Conservation (phyloP, 1,140 invertebrate genomes). For the Cherax destructor region DNA sequence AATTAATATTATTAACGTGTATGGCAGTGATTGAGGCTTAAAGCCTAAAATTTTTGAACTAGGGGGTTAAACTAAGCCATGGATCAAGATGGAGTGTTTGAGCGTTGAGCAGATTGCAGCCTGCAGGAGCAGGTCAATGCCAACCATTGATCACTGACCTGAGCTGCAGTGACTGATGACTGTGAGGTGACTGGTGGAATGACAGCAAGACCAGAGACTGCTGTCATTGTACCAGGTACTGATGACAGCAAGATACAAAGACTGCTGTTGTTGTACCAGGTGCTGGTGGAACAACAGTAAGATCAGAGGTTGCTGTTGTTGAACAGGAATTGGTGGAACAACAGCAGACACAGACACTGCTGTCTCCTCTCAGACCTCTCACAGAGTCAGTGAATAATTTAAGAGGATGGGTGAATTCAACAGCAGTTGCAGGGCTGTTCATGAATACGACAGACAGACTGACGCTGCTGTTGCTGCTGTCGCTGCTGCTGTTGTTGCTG, state of each 20-base stretch:
- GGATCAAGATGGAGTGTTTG: slow-evolving; percentile 36
- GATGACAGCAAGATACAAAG: neutral
- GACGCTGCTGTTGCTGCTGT: slow-evolving; percentile 48
- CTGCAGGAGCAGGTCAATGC: neutral
- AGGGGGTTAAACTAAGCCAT: slow-evolving; percentile 41
- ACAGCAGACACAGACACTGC: neutral
- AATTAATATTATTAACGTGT: slow-evolving; percentile 26
- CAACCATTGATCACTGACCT: neutral
- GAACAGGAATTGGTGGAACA: neutral
- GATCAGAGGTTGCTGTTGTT: slow-evolving; percentile 8
- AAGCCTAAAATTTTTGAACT: slow-evolving; percentile 36
- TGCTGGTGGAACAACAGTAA: neutral
- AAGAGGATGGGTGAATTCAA: slow-evolving; percentile 63
- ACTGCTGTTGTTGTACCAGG: slow-evolving; percentile 1
- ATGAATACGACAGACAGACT: slow-evolving; percentile 71
- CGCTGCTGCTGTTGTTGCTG: slow-evolving; percentile 47
- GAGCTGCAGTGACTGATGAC: slow-evolving; percentile 7
- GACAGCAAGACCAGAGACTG: neutral
- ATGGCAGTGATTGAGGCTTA: slow-evolving; percentile 50
- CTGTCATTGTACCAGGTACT: neutral
- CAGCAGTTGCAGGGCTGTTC: slow-evolving; percentile 72
- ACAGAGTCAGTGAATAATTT: slow-evolving; percentile 7
- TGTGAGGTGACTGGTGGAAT: neutral
- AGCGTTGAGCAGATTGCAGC: slow-evolving; percentile 57
- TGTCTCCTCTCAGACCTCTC: slow-evolving; percentile 21